phyloP scores from a whole-genome alignment of 1,140 invertebrate genomes.

The Teleopsis dalmanni region DNA sequence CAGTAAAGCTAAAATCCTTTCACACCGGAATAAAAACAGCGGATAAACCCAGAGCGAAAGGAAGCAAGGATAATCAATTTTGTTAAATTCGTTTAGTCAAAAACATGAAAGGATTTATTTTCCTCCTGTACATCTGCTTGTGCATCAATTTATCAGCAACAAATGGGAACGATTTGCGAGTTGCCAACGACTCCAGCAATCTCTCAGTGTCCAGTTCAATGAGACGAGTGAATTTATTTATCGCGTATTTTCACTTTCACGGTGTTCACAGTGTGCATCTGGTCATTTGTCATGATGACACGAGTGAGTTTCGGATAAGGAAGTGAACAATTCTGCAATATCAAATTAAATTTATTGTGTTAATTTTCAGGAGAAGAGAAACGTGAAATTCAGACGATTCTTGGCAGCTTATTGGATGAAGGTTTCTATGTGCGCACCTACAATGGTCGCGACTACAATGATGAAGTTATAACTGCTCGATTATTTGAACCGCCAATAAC shows the following conservation, averaged over 20 bases:
- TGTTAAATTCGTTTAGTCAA: too few species aligned
- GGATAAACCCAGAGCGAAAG: too few species aligned
- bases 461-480: constrained; percentile 16
- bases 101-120: too few species aligned
- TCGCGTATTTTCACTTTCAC: constrained; percentile 38
- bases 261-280: constrained; percentile 35
- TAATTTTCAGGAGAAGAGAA: background rate
- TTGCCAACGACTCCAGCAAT: background rate
- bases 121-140: too few species aligned
- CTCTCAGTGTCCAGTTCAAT: too few species aligned
- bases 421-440: constrained; percentile 32
- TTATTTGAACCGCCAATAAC: constrained; percentile 22
- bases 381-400: constrained; percentile 8
- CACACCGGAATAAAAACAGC: too few species aligned
- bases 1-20: too few species aligned
- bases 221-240: constrained; percentile 20
- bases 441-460: constrained; percentile 24
- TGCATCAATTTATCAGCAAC: too few species aligned
- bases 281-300: constrained; percentile 37
- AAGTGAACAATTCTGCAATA: background rate
- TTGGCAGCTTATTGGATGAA: constrained; percentile 24
- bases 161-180: too few species aligned
- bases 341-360: background rate
- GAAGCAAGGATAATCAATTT: too few species aligned
- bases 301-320: constrained; percentile 36